Evolutionary conservation across 2,888 invertebrate genomes (phyloP), one percentile per base, ranked within the genome.

Genomic region (Meteorus colon): DNA sequence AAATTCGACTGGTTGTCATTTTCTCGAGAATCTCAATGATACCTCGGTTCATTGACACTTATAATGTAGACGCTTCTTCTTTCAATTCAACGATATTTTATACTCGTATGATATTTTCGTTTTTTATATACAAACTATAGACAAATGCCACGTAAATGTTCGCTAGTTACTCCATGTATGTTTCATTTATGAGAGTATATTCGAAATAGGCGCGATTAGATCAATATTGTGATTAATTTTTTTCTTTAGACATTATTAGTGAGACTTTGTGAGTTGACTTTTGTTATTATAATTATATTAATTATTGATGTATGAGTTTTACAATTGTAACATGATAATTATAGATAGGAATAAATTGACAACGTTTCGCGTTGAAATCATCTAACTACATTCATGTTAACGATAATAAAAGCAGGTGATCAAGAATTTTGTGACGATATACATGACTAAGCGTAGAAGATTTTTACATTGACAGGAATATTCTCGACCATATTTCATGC

Each of bases 51-150:
- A 62, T 48, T 73, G 63, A 73, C 73, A 71, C 76, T 75, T 77
- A 76, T 75, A 75, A 75, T 74, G 68, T 78, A 73, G 34, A 69
- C 68, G 12, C 77, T 65, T 75, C 45, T 62, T 59, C 51, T 55
- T 66, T 67, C 70, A 65, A 68, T 74, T 69, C 29, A 68, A 68
- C 51, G 68, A 67, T 37, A 27, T 24, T 34, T n/a, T 24, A 68
- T 37, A 48, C 8, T 67, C 27, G 6, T 48, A 16, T 80, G 76
- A 76, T 78, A 81, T 79, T 75, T 74, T 51, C 77, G 24, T 55
- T 67, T 75, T 73, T 77, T 80, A 79, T 85, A 74, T 86, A 86
- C 85, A 86, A 78, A 74, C 80, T 86, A 86, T 86, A 82, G 84
- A 86, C 86, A 86, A 82, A 79, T 75, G 78, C 79, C 76, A 76